These are phyloP conservation scores for Atopsyche davidsoni DNA, from an alignment of 1,140 invertebrate species.

Conservation along the genomic window DNA sequence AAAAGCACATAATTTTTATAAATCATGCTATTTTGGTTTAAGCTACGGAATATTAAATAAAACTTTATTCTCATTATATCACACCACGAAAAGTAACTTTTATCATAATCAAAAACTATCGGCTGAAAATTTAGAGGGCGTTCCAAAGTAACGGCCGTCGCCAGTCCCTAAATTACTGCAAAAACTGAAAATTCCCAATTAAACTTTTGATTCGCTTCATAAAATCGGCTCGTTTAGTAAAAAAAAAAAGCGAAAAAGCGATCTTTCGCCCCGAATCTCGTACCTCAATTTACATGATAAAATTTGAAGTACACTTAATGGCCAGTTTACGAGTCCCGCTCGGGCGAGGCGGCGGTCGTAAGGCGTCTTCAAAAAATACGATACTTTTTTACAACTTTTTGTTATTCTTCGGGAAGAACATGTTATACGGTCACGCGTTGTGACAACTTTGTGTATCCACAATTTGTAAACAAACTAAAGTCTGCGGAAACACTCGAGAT, in stretches of 20 bases:
- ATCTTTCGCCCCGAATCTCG: conserved; percentile 1
- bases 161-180: too few species aligned
- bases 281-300: conserved; percentile 28
- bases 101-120: too few species aligned
- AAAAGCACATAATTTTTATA: too few species aligned
- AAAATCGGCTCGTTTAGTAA: conserved; percentile 18
- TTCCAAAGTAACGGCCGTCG: too few species aligned
- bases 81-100: too few species aligned
- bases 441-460: too few species aligned
- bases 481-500: too few species aligned
- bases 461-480: too few species aligned
- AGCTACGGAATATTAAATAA: too few species aligned
- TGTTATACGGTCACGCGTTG: conserved; percentile 16
- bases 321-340: conserved; percentile 25
- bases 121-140: too few species aligned
- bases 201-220: conserved; percentile 24
- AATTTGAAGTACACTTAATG: conserved; percentile 27
- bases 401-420: conserved; percentile 12
- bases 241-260: conserved; percentile 5
- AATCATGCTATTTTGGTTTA: too few species aligned
- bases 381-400: conserved; percentile 27
- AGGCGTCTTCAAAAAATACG: conserved; percentile 22
- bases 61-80: too few species aligned
- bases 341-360: conserved; percentile 21
- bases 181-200: conserved; percentile 22